Evolutionary conservation across 2,113 vertebrate species (phyloP).

Genomic region (Zosterops borbonicus): DNA sequence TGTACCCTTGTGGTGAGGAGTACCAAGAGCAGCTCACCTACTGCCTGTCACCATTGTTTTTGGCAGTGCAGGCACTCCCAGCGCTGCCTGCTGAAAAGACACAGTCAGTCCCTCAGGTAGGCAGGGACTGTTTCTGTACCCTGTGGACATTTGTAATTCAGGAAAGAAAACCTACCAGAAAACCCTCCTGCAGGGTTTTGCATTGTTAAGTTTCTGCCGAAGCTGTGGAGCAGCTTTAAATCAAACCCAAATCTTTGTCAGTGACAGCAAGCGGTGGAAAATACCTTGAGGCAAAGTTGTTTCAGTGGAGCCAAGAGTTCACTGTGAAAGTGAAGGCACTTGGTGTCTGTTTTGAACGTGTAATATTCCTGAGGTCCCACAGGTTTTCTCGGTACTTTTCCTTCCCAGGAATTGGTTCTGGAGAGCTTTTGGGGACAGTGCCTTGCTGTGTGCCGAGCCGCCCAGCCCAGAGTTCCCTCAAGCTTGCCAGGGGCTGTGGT

Average conservation of each 20-base stretch:
- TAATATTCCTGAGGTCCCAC: neutral
- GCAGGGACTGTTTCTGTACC: neutral
- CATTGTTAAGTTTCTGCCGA: neutral
- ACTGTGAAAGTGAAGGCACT: neutral
- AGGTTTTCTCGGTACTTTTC: neutral
- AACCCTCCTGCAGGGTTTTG: neutral
- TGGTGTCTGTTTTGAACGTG: neutral
- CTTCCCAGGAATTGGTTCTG: neutral
- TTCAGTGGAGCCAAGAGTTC: neutral
- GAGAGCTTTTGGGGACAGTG: neutral
- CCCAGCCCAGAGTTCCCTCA: rapidly evolving
- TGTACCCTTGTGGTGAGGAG: neutral
- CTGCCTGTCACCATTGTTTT: neutral
- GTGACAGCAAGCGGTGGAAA: neutral
- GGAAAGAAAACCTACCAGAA: neutral
- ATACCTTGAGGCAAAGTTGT: neutral
- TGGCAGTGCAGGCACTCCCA: neutral
- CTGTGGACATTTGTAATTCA: neutral
- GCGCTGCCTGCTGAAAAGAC: neutral
- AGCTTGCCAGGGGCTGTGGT: neutral
- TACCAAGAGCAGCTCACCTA: neutral
- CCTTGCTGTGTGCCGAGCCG: neutral
- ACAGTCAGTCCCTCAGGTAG: neutral
- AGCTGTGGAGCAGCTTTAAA: neutral
- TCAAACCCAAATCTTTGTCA: neutral